Conservation (phyloP, 2,797 vertebrate species). For the Benthosema pterotum region DNA sequence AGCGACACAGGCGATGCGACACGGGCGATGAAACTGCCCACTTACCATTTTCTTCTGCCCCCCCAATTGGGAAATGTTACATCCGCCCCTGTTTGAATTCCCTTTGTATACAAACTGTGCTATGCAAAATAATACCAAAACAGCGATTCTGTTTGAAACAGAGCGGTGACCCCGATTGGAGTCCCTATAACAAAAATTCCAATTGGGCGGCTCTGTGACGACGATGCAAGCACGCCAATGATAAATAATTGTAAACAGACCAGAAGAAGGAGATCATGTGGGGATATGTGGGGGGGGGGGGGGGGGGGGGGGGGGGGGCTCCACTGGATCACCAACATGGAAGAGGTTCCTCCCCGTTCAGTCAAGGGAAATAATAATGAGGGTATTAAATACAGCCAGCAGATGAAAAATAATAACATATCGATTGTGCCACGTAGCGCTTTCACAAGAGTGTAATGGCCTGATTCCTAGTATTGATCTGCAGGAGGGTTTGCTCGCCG, state of each 20-base stretch:
- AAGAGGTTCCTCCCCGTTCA: conserved; percentile 74
- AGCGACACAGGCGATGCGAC: too few relatives aligned
- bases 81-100: too few relatives aligned
- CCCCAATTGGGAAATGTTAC: too few relatives aligned
- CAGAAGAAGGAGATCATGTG: conserved; percentile 32
- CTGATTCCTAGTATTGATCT: conserved; percentile 84
- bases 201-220: too few relatives aligned
- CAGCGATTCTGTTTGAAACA: too few relatives aligned
- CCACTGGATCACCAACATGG: conserved; percentile 33
- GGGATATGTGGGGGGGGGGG: conserved; percentile 17
- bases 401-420: conserved; percentile 89
- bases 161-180: too few relatives aligned
- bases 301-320: conserved; percentile 8
- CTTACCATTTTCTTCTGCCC: too few relatives aligned
- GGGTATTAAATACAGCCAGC: conserved; percentile 85
- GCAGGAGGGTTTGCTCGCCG: conserved; percentile 59
- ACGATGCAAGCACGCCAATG: conserved; percentile 40
- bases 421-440: conserved; percentile 76
- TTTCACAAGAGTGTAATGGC: conserved; percentile 82
- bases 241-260: conserved; percentile 40
- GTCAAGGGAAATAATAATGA: conserved; percentile 81
- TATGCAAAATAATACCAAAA: too few relatives aligned
- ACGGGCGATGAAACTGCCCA: too few relatives aligned
- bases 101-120: too few relatives aligned
- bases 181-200: too few relatives aligned